A percentile compares a stretch with the other conserved stretches of the same genome.
phyloP scores from a whole-genome alignment of 2,888 invertebrate species.

The Nymphalis polychloros region DNA sequence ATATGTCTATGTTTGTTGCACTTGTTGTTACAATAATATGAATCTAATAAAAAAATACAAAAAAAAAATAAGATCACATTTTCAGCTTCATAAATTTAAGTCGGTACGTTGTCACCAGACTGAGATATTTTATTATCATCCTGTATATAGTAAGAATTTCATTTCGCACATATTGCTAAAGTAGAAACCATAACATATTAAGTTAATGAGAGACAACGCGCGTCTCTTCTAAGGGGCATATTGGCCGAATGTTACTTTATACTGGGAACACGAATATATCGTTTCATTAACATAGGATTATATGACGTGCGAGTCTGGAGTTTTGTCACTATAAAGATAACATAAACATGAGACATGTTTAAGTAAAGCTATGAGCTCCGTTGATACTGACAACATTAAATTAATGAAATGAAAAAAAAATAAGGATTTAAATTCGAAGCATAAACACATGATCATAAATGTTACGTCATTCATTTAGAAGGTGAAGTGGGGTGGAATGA shows the following conservation, averaged over 20 bases:
- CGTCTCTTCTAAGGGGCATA: slow-evolving; percentile 59
- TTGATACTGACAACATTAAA: neutral
- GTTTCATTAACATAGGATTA: slow-evolving; percentile 71
- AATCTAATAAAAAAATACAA: too few species aligned
- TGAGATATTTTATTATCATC: slow-evolving; percentile 33
- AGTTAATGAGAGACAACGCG: slow-evolving; percentile 76
- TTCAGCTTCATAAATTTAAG: neutral
- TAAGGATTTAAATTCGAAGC: neutral
- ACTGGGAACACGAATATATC: slow-evolving; percentile 67
- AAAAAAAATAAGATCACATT: too few species aligned
- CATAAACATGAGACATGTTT: neutral
- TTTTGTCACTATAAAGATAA: neutral
- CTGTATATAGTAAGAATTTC: slow-evolving; percentile 60
- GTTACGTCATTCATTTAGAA: slow-evolving; percentile 35
- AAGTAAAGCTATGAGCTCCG: slow-evolving; percentile 1
- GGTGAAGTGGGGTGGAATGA: slow-evolving; percentile 48
- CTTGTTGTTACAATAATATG: too few species aligned
- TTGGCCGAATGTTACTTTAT: slow-evolving; percentile 49
- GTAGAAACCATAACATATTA: slow-evolving; percentile 73
- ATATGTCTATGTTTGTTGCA: too few species aligned
- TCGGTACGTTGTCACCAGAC: neutral
- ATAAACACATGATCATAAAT: slow-evolving; percentile 13
- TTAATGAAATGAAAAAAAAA: neutral
- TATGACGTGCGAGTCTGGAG: slow-evolving; percentile 46
- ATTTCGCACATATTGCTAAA: slow-evolving; percentile 66